Percentiles rank a stretch among this genome's conserved stretches.
Conservation (phyloP, 2,113 vertebrate species). For the Monarcha castaneiventris region DNA sequence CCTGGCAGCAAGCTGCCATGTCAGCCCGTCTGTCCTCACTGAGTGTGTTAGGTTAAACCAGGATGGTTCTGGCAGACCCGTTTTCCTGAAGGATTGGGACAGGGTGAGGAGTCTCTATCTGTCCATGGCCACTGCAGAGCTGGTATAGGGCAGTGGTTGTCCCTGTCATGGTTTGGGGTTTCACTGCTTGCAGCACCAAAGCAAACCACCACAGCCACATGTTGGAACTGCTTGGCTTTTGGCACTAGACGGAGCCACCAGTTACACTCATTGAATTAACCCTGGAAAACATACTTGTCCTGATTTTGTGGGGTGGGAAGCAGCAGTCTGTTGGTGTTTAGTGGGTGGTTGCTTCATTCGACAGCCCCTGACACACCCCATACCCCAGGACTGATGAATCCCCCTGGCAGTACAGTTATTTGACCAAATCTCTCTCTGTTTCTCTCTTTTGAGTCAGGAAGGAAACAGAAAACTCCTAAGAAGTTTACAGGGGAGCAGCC, state of each 20-base stretch:
- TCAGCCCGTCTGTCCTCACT: not conserved
- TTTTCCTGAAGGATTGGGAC: not conserved
- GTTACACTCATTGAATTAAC: not conserved
- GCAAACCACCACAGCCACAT: not conserved
- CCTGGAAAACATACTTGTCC: not conserved
- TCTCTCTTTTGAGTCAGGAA: constrained; percentile 89
- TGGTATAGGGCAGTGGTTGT: not conserved
- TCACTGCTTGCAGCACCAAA: not conserved
- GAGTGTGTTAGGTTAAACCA: not conserved
- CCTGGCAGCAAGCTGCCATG: not conserved
- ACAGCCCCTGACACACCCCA: not conserved
- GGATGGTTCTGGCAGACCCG: not conserved
- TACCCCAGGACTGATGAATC: not conserved
- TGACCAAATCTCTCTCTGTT: constrained; percentile 76
- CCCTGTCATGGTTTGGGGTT: not conserved
- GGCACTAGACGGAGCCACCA: not conserved
- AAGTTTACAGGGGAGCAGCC: constrained; percentile 99
- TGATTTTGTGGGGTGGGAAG: not conserved
- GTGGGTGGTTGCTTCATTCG: not conserved
- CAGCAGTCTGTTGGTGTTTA: not conserved
- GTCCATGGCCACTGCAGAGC: not conserved
- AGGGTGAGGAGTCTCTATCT: not conserved
- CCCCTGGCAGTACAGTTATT: constrained; percentile 49
- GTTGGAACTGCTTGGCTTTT: not conserved
- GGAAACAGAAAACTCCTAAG: constrained; percentile 99